Conservation (phyloP, 2,888 invertebrate genomes). For the Margaritifera margaritifera region DNA sequence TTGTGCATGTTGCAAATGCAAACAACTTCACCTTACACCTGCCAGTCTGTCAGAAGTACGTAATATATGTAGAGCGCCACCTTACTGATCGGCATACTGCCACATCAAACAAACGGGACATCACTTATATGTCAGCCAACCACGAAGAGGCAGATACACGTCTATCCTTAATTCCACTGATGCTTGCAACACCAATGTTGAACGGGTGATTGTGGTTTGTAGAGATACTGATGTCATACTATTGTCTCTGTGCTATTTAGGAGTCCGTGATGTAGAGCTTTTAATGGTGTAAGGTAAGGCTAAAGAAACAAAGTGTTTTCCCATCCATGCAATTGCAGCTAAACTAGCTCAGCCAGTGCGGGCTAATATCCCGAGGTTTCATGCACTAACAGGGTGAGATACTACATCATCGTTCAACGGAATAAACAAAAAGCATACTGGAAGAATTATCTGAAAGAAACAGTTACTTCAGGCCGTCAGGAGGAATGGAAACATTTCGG, state of each 20-base stretch:
- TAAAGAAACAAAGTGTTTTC: slow-evolving; percentile 5
- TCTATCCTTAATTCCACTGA: slow-evolving; percentile 2
- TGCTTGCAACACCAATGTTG: not conserved
- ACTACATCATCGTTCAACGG: too few relatives aligned
- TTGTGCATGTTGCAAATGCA: too few relatives aligned
- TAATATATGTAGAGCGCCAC: too few relatives aligned
- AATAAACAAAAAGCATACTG: not conserved
- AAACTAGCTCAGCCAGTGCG: not conserved
- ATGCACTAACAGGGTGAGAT: too few relatives aligned
- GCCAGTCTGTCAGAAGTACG: too few relatives aligned
- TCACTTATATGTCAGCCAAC: not conserved
- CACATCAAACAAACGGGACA: slow-evolving; percentile 3
- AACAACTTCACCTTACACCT: too few relatives aligned
- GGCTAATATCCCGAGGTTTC: not conserved
- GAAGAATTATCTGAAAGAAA: not conserved
- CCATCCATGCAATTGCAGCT: slow-evolving; percentile 7
- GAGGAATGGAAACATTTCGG: not conserved
- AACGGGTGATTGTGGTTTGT: not conserved
- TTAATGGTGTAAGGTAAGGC: slow-evolving; percentile 7
- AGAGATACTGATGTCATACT: slow-evolving; percentile 5
- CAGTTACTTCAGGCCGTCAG: slow-evolving; percentile 1
- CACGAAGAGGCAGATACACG: slow-evolving; percentile 11
- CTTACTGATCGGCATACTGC: not conserved
- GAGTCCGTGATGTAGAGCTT: not conserved
- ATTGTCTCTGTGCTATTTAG: slow-evolving; percentile 10